These are phyloP conservation scores for Pachymerium ferrugineum DNA, from an alignment of 2,888 invertebrate genomes.

Conservation along the genomic window DNA sequence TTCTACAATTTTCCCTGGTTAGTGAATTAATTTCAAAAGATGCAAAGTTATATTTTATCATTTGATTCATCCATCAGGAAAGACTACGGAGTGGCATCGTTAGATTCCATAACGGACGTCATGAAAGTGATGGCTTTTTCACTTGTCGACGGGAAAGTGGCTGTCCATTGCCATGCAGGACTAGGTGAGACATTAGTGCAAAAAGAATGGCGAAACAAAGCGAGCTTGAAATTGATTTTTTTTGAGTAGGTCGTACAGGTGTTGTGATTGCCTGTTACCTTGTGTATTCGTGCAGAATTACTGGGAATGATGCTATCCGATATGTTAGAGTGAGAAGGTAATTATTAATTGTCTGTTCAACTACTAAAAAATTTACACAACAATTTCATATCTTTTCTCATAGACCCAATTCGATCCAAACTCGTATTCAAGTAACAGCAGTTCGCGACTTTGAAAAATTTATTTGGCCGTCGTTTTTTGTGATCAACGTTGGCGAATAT, in stretches of 20 bases:
- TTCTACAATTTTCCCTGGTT: constrained; percentile 79
- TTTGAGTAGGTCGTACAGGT: constrained; percentile 69
- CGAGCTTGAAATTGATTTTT: background rate
- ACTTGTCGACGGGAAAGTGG: constrained; percentile 70
- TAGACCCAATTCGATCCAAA: constrained; percentile 26
- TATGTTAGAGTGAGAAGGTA: constrained; percentile 64
- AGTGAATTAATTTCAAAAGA: constrained; percentile 37
- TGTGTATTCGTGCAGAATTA: constrained; percentile 67
- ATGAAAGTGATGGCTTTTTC: constrained; percentile 85
- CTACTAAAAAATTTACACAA: too few species aligned
- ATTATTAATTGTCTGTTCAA: too few species aligned
- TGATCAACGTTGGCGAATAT: background rate
- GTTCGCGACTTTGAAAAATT: background rate
- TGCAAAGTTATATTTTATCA: background rate
- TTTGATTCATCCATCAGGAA: constrained; percentile 51
- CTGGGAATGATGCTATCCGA: constrained; percentile 71
- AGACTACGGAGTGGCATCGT: constrained; percentile 74
- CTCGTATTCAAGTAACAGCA: background rate
- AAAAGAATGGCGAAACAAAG: background rate
- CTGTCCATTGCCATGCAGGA: constrained; percentile 80
- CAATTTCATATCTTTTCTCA: background rate
- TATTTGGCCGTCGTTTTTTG: background rate
- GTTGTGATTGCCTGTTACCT: constrained; percentile 81
- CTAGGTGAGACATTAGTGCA: constrained; percentile 44
- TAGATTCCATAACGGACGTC: constrained; percentile 74